phyloP scores from a whole-genome alignment of 2,888 invertebrate species.

The Atherix ibis region DNA sequence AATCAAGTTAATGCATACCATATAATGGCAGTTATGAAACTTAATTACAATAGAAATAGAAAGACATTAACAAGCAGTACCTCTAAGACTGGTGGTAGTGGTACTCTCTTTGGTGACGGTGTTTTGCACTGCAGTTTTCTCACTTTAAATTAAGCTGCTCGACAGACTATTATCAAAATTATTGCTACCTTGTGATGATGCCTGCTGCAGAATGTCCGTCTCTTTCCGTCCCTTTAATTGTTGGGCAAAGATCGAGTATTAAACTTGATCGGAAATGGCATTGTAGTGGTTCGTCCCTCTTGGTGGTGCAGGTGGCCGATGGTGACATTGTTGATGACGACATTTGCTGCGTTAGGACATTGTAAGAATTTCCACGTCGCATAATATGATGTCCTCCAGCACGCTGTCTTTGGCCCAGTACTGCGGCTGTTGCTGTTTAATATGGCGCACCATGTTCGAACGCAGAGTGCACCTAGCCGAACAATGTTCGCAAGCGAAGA shows the following conservation, averaged over 20 bases:
- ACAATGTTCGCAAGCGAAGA: slow-evolving; percentile 82
- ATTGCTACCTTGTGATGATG: slow-evolving; percentile 23
- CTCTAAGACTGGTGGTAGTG: slow-evolving; percentile 36
- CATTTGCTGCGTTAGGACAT: slow-evolving; percentile 10
- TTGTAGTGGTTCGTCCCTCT: slow-evolving; percentile 28
- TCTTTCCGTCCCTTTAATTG: slow-evolving; percentile 48
- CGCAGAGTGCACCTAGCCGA: slow-evolving; percentile 76
- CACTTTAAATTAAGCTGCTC: slow-evolving; percentile 14
- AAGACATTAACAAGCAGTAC: too few species aligned
- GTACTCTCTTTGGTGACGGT: slow-evolving; percentile 12
- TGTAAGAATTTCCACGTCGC: slow-evolving; percentile 21
- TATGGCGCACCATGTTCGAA: slow-evolving; percentile 91
- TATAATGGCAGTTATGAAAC: too few species aligned
- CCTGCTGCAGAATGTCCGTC: slow-evolving; percentile 28
- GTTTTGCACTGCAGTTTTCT: slow-evolving; percentile 11
- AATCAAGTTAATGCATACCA: too few species aligned
- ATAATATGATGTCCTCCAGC: slow-evolving; percentile 37
- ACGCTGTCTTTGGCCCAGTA: slow-evolving; percentile 69
- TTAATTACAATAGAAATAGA: too few species aligned
- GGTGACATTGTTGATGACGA: slow-evolving; percentile 12
- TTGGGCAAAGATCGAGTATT: slow-evolving; percentile 62
- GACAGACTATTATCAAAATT: slow-evolving; percentile 9
- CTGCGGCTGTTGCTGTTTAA: slow-evolving; percentile 86
- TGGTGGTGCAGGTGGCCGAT: slow-evolving; percentile 7
- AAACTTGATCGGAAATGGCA: slow-evolving; percentile 47